Percentiles rank a stretch among this genome's conserved stretches.
Conservation (phyloP, 1,140 invertebrate genomes). For the silkworm (Bombyx mori) region ASM3026992v2 NC_085113.1:10981501-10982000, state of each 20-base stretch:
- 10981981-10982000: constrained; percentile 1
- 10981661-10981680: constrained; percentile 6
- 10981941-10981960: not conserved
- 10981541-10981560: not conserved
- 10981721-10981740: constrained; percentile 11
- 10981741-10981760: constrained; percentile 14
- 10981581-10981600: constrained; percentile 2
- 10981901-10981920: not conserved
- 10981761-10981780: constrained; percentile 15
- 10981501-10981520: constrained; percentile 2
- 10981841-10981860: not conserved
- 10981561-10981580: constrained; percentile 1
- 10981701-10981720: not conserved
- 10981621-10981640: not conserved
- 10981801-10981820: constrained; percentile 1
- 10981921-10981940: too few relatives aligned
- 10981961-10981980: not conserved
- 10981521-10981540: constrained; percentile 4
- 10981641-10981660: constrained; percentile 2
- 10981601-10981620: constrained; percentile 1
- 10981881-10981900: not conserved
- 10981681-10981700: constrained; percentile 5
- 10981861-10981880: not conserved
- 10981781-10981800: constrained; percentile 12
- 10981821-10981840: constrained; percentile 2